These are phyloP conservation scores for Nasonovia ribisnigri DNA, from an alignment of 2,888 invertebrate genomes.

Conservation along the genomic window DNA sequence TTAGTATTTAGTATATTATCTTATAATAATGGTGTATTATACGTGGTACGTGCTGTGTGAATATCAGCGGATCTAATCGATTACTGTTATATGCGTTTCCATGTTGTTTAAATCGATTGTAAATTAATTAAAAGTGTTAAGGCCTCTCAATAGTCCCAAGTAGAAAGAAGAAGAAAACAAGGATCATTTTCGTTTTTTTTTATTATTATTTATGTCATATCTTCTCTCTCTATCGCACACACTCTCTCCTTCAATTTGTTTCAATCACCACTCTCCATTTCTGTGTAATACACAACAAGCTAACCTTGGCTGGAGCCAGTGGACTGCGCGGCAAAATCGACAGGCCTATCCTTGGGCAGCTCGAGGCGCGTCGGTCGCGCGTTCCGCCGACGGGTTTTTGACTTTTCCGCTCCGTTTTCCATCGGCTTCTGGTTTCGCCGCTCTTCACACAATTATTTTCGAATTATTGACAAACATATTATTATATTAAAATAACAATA, in stretches of 20 bases:
- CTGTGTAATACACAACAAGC: slow-evolving; percentile 47
- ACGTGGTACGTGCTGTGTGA: slow-evolving; percentile 48
- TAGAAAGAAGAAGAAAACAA: slow-evolving; percentile 33
- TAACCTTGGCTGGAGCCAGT: slow-evolving; percentile 63
- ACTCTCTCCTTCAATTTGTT: background rate
- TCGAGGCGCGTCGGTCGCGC: slow-evolving; percentile 56
- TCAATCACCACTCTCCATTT: slow-evolving; percentile 39
- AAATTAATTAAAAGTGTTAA: slow-evolving; percentile 50
- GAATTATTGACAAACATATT: slow-evolving; percentile 47
- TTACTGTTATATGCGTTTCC: slow-evolving; percentile 32
- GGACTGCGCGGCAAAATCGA: slow-evolving; percentile 57
- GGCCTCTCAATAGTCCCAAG: background rate
- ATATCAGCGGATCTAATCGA: slow-evolving; percentile 57
- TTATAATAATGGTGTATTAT: slow-evolving; percentile 33
- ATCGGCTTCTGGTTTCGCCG: slow-evolving; percentile 55
- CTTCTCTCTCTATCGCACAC: background rate
- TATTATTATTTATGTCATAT: slow-evolving; percentile 33
- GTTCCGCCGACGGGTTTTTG: slow-evolving; percentile 53
- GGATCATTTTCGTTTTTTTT: slow-evolving; percentile 45
- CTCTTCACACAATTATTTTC: slow-evolving; percentile 61
- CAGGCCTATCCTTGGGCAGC: slow-evolving; percentile 63
- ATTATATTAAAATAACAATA: slow-evolving; percentile 33
- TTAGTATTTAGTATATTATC: slow-evolving; percentile 31
- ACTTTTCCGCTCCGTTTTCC: slow-evolving; percentile 56
- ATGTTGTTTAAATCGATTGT: slow-evolving; percentile 38